Evolutionary conservation across 2,888 invertebrate species (phyloP), one percentile per base, ranked within the genome.

Genomic region (Patella depressa): DNA sequence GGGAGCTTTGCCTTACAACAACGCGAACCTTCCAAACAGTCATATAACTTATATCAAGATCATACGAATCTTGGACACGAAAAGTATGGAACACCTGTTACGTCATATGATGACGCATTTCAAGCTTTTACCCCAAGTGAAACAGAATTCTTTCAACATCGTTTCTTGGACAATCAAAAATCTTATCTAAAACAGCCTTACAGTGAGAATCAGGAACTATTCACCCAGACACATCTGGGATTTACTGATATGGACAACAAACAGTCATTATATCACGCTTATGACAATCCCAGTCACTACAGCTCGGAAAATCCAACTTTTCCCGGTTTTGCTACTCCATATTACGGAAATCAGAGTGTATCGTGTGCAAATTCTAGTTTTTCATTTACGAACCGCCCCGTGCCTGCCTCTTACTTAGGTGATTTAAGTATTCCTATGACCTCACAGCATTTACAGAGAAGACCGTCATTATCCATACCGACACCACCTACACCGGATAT

Each of bases 401-500:
- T 79, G 70, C 78, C 77, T 65, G 77, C 81, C 24, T 75, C 85
- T 53, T 87, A 84, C 77, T 82, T 83, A 54, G 83, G 83, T 17
- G 87, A 87, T 75, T 81, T 87, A 73, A 78, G 82, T 71, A 80
- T 82, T 34, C 85, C 83, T 79, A 78, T 82, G 77, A 78, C 83
- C 19, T 79, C 82, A 19, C 77, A 84, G 19, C 84, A 86, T 77
- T 86, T 84, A 70, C 80, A 85, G 65, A 82, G 88, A 57, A 83
- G 89, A 55, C 86, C 88, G 14, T 85, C 87, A 11, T 79, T 88
- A 71, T 86, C 86, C 29, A 87, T 88, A 72, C 86, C 86, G 17
- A 87, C 88, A 14, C 85, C 88, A 17, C 84, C 84, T 34, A 84
- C 85, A 5, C 82, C 87, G 53, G 89, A 89, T 73, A 85, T 88